Evolutionary conservation across 2,888 invertebrate species (phyloP), one percentile per base, ranked within the genome.

Genomic region (Pheosia gnoma): DNA sequence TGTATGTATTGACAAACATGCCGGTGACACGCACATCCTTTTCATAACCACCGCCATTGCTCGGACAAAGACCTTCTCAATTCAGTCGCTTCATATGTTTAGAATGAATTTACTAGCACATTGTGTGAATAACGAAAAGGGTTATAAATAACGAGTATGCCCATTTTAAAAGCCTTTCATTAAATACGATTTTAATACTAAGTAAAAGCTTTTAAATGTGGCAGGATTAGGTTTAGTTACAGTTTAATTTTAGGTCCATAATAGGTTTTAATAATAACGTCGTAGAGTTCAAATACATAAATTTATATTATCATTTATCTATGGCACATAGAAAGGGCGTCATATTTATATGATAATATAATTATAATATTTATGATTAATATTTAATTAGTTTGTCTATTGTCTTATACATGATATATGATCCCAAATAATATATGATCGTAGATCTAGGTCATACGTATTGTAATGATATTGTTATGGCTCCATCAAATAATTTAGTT

Each of bases 21-120:
- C 57, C 71, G 79, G 75, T 83, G 83, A 81, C 86, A 83, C 79
- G 84, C 84, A 84, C 74, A 81, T 82, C 82, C 81, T 80, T 82
- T 79, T 84, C 82, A 83, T 65, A 61, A 59, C 72, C 65, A 69
- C 65, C 69, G 68, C 66, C 56, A 66, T 71, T 70, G 70, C 63
- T 77, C 52, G 59, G 68, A 77, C 74, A 76, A 78, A 75, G 63
- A 55, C 65, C 65, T 62, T 64, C 76, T 71, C 75, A 75, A 77
- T 70, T 77, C 65, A 67, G 70, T 74, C 66, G 74, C 63, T 72
- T 70, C 43, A 45, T 67, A 73, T 74, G 70, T 75, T 75, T 68
- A 61, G 60, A 68, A 68, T 63, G 69, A n/a, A n/a, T 72, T 69
- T 65, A 66, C 37, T 37, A 47, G n/a, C 37, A 39, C 11, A 55